Evolutionary conservation across 2,113 vertebrate genomes (phyloP), one percentile per base, ranked within the genome.

Genomic region (Clarias batrachus): DNA sequence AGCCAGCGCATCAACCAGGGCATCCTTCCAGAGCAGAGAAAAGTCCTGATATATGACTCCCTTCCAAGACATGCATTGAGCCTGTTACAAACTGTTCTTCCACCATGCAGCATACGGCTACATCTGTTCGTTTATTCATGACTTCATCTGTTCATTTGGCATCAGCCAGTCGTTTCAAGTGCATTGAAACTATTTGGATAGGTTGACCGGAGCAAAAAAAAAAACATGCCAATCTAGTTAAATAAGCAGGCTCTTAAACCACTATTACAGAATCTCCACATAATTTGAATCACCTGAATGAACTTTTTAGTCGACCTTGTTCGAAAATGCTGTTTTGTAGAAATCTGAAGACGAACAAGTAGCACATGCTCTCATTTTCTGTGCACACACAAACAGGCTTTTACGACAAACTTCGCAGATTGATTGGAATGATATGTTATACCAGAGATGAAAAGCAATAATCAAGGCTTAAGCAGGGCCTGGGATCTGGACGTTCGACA

Each of bases 401-500:
- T 86, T 41, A 66, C 68, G 76, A 60, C 82, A 88, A 86, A 85
- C 77, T 79, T 63, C n/a, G 54, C 74, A 81, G 27, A 37, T 48
- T 78, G 21, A 48, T 37, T n/a, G 37, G 84, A 52, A 27, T 78
- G 71, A 83, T 62, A 78, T 82, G 21, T 62, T 60, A 21, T 73
- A 8, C 57, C 30, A 65, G 30, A 68, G 57, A 60, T 30, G 37
- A 73, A 17, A 74, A 19, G 19, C 48, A 52, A 37, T 60, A 68
- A 85, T 79, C 66, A 59, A 83, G 37, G 87, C 68, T 79, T 59
- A 57, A 90, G 88, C 52, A 89, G 41, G 56, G 78, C 0, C 60
- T 90, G 83, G 82, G 82, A 87, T 91, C 93, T 94, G 92, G 92
- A 94, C 92, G 85, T 85, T 89, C 92, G 94, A 65, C 87, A 90